Evolutionary conservation across 1,140 invertebrate genomes (phyloP), one percentile per base, ranked within the genome.

Genomic region (Drosophila bipectinata): DNA sequence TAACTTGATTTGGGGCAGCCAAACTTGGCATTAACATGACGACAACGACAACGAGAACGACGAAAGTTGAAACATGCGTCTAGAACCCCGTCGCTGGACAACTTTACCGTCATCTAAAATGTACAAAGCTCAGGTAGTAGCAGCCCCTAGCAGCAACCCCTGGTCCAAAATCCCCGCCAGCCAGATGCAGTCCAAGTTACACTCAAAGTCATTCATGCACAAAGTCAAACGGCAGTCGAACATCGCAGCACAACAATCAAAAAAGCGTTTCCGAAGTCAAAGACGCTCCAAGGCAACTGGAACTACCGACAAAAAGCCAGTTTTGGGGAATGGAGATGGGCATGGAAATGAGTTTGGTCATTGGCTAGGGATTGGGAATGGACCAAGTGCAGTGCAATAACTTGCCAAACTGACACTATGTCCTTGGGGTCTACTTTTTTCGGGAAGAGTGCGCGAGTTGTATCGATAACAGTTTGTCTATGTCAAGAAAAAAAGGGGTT

Each of bases 201-300:
- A 80, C 82, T 80, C 67, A 85, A 66, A 67, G 74, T 59, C 77
- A 78, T 63, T 78, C 82, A 85, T 87, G 82, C 82, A 77, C 74
- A 51, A 77, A 75, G 64, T 85, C 82, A 87, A 85, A 85, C 82
- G 81, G 32, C 73, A 79, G 77, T 64, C 34, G 57, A 44, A 57
- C 59, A 83, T 67, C 57, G 69, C 76, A 72, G 81, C 77, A 84
- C 81, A 85, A 85, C 82, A 85, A 85, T 85, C 73, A 85, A 85
- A 85, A 85, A 81, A 77, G 48, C 72, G 72, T 74, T 75, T 52
- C 76, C 53, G 26, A 84, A 84, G 80, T 84, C 80, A 84, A 84
- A 77, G 80, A 71, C 67, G 80, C 80, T 77, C 15, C 32, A 32
- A 72, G 80, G 72, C 80, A 77, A 79, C 48, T 72, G 66, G 41